Evolutionary conservation across 2,113 vertebrate species (phyloP).

Genomic region (Lipotes vexillifer): DNA sequence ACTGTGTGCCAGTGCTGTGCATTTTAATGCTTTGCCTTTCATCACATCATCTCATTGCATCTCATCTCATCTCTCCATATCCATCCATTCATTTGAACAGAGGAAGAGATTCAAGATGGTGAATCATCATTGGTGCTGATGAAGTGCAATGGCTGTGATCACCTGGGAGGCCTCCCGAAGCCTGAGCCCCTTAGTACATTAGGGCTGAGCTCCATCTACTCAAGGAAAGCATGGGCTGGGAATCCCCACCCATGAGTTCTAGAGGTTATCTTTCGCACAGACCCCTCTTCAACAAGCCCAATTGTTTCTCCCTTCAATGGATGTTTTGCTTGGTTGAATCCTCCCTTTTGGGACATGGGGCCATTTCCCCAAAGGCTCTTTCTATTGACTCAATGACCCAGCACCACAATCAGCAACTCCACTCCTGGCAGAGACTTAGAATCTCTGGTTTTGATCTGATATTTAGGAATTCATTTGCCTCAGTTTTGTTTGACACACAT

Average conservation of each 20-base stretch:
- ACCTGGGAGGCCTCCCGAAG: background rate
- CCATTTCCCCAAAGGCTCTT: background rate
- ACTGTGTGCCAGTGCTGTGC: background rate
- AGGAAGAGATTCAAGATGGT: background rate
- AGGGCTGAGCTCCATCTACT: background rate
- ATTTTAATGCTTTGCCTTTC: background rate
- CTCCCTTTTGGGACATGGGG: background rate
- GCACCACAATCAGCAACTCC: background rate
- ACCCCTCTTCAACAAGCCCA: background rate
- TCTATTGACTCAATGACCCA: background rate
- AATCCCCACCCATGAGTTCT: background rate
- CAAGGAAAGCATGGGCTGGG: background rate
- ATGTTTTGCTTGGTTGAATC: background rate
- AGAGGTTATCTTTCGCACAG: background rate
- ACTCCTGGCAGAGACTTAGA: conserved; percentile 29
- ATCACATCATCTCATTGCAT: background rate
- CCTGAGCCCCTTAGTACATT: background rate
- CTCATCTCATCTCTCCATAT: background rate
- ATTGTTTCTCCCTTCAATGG: background rate
- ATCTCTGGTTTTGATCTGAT: conserved; percentile 55
- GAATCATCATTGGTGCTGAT: background rate
- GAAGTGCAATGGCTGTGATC: background rate
- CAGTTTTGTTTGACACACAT: conserved; percentile 45
- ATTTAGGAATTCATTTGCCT: conserved; percentile 58
- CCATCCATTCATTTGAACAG: background rate